Conservation (phyloP, 2,888 invertebrate species). For the Idaea aversata region DNA sequence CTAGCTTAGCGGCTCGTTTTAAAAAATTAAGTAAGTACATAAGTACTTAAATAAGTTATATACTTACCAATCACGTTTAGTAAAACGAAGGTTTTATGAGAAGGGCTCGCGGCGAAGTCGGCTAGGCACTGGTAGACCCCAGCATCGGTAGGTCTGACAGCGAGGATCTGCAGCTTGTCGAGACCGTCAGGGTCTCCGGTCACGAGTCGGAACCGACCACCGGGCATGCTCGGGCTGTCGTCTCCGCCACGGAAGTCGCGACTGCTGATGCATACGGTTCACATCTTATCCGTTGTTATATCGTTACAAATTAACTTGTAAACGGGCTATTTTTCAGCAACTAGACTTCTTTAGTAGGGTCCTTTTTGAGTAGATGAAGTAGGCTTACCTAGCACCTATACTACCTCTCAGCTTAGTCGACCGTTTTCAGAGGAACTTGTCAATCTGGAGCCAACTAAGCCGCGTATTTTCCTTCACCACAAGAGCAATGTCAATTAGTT, state of each 20-base stretch:
- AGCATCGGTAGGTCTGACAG: conserved; percentile 52
- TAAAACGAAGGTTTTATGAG: conserved; percentile 57
- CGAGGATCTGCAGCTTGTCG: conserved; percentile 51
- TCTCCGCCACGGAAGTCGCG: conserved; percentile 60
- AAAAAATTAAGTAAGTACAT: no score
- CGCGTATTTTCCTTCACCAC: no score
- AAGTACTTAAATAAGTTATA: no score
- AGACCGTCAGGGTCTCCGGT: conserved; percentile 43
- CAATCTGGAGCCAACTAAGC: no score
- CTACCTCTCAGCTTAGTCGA: no score
- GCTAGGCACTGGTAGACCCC: conserved; percentile 65
- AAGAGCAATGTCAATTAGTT: no score
- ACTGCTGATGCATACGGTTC: conserved; percentile 55
- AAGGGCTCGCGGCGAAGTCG: conserved; percentile 62
- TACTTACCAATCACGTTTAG: conserved; percentile 60
- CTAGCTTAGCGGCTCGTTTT: no score
- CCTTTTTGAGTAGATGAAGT: no score
- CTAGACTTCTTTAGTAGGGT: no score
- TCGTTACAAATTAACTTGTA: neutral
- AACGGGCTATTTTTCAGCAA: no score
- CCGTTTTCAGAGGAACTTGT: no score
- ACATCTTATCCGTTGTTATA: neutral
- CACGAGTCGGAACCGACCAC: conserved; percentile 53
- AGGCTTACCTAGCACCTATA: no score
- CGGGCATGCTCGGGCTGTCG: conserved; percentile 29